Conservation (phyloP, 2,113 vertebrate genomes). For the Cyrtonyx montezumae region DNA sequence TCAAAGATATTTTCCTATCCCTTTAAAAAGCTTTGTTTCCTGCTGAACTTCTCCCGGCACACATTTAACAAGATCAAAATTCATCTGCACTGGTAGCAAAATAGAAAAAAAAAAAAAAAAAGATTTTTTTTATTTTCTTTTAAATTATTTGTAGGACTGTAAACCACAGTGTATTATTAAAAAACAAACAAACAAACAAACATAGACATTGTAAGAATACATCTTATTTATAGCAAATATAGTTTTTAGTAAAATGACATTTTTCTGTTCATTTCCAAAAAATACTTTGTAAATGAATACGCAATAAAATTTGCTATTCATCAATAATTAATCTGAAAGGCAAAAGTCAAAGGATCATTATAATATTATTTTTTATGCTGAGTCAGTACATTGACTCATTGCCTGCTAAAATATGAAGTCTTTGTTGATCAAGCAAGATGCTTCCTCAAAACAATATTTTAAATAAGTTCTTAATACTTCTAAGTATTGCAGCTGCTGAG, state of each 20-base stretch:
- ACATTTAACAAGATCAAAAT: slow-evolving; percentile 37
- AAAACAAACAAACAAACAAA: neutral
- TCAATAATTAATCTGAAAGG: slow-evolving; percentile 43
- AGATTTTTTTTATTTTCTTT: neutral
- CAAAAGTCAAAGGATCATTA: slow-evolving; percentile 19
- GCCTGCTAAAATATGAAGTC: slow-evolving; percentile 26
- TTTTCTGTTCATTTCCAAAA: neutral
- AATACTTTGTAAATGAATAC: neutral
- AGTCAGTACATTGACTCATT: neutral
- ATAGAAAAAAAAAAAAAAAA: neutral
- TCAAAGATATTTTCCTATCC: slow-evolving; percentile 12
- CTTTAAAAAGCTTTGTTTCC: slow-evolving; percentile 34
- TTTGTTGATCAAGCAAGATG: neutral
- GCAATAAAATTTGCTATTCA: neutral
- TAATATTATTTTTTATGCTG: neutral
- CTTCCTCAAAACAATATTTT: slow-evolving; percentile 11
- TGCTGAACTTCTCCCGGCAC: neutral
- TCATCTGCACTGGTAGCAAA: slow-evolving; percentile 26
- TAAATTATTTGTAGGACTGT: neutral
- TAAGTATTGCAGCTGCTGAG: neutral
- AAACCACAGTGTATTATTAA: neutral
- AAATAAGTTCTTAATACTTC: neutral
- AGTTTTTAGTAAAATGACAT: neutral
- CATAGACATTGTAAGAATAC: neutral
- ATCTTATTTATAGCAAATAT: neutral